A percentile compares a stretch with the other conserved stretches of the same genome.
phyloP scores from a whole-genome alignment of 2,888 invertebrate species.

The Hydraecia micacea region DNA sequence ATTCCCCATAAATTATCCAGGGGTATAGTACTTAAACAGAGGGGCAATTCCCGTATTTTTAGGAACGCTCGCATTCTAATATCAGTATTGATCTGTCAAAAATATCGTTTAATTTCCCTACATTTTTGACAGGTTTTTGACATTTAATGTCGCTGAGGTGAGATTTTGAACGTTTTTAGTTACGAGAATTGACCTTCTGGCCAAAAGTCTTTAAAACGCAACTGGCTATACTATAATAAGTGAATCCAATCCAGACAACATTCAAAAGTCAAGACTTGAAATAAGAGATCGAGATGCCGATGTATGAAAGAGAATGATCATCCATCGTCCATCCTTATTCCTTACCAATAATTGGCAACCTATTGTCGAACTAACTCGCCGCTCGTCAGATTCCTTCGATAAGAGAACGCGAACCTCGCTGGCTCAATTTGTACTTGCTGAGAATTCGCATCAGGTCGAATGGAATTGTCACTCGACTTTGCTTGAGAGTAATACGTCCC shows the following conservation, averaged over 20 bases:
- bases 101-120: background rate
- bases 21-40: background rate
- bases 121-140: background rate
- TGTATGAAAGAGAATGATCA: constrained; percentile 71
- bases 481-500: constrained; percentile 86
- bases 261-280: constrained; percentile 57
- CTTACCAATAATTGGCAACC: constrained; percentile 87
- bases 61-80: background rate
- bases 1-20: background rate
- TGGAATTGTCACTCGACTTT: constrained; percentile 86
- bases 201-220: background rate
- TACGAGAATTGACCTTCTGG: background rate
- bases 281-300: constrained; percentile 68
- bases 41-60: background rate
- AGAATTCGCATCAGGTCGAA: constrained; percentile 87
- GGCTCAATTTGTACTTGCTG: constrained; percentile 88
- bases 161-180: background rate
- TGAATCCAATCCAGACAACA: constrained; percentile 23
- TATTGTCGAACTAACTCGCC: constrained; percentile 80
- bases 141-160: no score
- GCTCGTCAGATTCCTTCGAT: constrained; percentile 85
- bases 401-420: constrained; percentile 83
- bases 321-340: constrained; percentile 79
- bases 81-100: background rate
- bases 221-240: background rate